Percentiles rank a stretch among this genome's conserved stretches.
phyloP scores from a whole-genome alignment of 2,888 invertebrate genomes.

The Microplitis deprimator region DNA sequence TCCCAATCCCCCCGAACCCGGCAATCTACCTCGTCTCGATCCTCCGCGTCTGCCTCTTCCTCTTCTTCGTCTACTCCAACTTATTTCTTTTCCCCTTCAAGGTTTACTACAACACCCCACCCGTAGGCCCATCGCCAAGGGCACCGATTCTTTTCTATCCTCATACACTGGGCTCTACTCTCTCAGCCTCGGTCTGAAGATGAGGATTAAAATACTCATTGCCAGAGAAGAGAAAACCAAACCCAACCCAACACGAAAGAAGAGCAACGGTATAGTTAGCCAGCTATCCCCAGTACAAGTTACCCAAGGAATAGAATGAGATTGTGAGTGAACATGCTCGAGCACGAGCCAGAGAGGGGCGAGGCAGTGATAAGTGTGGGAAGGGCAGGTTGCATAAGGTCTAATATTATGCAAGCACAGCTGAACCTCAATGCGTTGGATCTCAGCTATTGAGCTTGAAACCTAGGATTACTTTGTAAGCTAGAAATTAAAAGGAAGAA shows the following conservation, averaged over 20 bases:
- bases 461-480: constrained; percentile 40
- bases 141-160: constrained; percentile 21
- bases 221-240: constrained; percentile 22
- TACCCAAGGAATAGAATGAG: constrained; percentile 34
- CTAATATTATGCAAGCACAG: constrained; percentile 69
- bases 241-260: constrained; percentile 18
- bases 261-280: constrained; percentile 16
- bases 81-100: constrained; percentile 32
- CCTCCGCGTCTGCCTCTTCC: constrained; percentile 43
- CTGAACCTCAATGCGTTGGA: constrained; percentile 64
- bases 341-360: constrained; percentile 44
- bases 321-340: constrained; percentile 24
- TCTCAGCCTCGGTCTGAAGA: constrained; percentile 21
- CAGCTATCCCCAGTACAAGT: too few relatives aligned
- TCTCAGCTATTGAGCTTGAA: constrained; percentile 27
- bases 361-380: constrained; percentile 71
- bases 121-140: constrained; percentile 48
- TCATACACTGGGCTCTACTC: not conserved
- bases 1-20: constrained; percentile 51
- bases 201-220: constrained; percentile 33
- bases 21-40: constrained; percentile 47
- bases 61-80: constrained; percentile 21
- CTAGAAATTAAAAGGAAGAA: constrained; percentile 17
- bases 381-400: constrained; percentile 70
- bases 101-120: constrained; percentile 47